A percentile compares a stretch with the other conserved stretches of the same genome.
Conservation (phyloP, 2,113 vertebrate genomes). For the Tetrao urogallus region DNA sequence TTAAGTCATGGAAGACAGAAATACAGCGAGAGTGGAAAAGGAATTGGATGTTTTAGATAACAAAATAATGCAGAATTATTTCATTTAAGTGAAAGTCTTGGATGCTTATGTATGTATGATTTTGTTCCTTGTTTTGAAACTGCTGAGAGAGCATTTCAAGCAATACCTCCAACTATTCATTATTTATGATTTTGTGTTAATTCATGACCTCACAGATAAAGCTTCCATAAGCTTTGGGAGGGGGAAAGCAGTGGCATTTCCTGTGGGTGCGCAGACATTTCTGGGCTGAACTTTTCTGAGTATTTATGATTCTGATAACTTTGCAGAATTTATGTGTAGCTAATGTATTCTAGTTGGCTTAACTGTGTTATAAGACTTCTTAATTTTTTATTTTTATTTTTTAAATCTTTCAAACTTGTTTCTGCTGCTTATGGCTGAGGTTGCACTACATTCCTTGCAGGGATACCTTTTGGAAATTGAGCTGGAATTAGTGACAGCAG, state of each 20-base stretch:
- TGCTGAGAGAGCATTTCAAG: not conserved
- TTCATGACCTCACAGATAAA: not conserved
- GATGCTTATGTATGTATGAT: not conserved
- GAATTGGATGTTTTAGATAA: not conserved
- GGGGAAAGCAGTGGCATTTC: not conserved
- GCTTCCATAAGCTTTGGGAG: not conserved
- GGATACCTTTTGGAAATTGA: not conserved
- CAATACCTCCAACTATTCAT: not conserved
- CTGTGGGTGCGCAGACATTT: not conserved
- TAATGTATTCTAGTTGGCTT: not conserved
- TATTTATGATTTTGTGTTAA: not conserved
- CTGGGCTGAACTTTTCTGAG: not conserved
- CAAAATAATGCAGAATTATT: not conserved
- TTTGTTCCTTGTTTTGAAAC: not conserved
- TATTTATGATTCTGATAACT: slow-evolving; percentile 7
- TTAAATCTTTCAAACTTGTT: not conserved
- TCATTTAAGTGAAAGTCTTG: not conserved
- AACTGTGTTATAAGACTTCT: not conserved
- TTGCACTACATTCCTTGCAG: not conserved
- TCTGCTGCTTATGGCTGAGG: not conserved
- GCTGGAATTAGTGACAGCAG: slow-evolving; percentile 8
- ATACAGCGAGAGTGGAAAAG: not conserved
- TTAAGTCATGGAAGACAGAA: not conserved
- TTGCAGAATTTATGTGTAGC: not conserved
- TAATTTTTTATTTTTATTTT: not conserved